Evolutionary conservation across 2,113 vertebrate genomes (phyloP).

Genomic region (Entelurus aequoreus): DNA sequence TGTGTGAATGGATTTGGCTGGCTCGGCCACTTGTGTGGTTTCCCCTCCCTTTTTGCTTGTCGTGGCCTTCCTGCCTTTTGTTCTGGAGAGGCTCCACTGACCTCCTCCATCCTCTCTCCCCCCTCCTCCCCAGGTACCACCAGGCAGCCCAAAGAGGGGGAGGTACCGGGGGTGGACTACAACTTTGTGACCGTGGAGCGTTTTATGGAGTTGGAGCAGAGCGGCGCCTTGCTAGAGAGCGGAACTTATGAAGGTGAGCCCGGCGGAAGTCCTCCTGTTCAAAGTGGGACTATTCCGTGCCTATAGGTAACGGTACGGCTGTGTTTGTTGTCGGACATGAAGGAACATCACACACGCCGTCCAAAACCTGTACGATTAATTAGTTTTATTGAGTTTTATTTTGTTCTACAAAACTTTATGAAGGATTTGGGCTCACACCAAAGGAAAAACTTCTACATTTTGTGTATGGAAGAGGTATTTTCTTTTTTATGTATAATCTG

Average conservation of each 20-base stretch:
- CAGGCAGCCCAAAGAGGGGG: conserved; percentile 97
- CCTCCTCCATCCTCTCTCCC: conserved; percentile 12
- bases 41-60: conserved; percentile 48
- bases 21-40: conserved; percentile 49
- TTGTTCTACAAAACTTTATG: no score
- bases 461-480: no score
- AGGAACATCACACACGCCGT: no score
- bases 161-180: conserved; percentile 98
- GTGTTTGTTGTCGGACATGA: no score
- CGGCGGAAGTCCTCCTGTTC: conserved; percentile 1
- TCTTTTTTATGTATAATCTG: no score
- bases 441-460: no score
- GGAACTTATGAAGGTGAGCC: conserved; percentile 98
- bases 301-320: no score
- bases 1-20: conserved; percentile 56
- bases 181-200: conserved; percentile 98
- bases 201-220: conserved; percentile 99
- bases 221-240: conserved; percentile 95
- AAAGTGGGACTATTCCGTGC: no score
- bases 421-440: no score
- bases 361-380: no score
- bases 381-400: no score
- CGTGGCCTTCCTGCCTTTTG: conserved; percentile 61
- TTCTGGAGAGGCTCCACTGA: conserved; percentile 54
- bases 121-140: conserved; percentile 86